Evolutionary conservation across 2,113 vertebrate species (phyloP).

Genomic region (Ceratotherium simum): DNA sequence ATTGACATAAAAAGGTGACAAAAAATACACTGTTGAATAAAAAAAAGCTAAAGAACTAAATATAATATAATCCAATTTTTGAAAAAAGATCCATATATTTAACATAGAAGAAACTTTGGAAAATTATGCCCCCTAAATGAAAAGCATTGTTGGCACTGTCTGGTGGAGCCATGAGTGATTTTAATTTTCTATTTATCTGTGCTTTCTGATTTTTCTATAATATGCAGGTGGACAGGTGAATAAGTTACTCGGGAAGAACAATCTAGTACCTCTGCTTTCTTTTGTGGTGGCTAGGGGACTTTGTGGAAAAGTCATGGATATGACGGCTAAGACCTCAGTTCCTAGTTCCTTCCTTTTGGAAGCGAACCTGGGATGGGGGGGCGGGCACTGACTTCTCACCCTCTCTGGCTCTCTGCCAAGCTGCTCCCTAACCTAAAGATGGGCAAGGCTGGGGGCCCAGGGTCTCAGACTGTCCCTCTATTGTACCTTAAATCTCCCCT

Average conservation of each 20-base stretch:
- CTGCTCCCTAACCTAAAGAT: not conserved
- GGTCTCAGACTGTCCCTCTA: not conserved
- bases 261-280: not conserved
- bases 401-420: not conserved
- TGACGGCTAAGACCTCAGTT: not conserved
- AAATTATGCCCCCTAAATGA: not conserved
- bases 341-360: not conserved
- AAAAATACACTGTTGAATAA: not conserved
- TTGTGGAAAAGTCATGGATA: not conserved
- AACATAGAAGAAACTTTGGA: not conserved
- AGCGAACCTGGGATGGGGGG: not conserved
- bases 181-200: not conserved
- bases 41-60: conserved; percentile 5
- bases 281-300: not conserved
- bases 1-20: not conserved
- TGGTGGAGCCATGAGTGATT: not conserved
- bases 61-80: not conserved
- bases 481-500: not conserved
- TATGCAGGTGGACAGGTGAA: not conserved
- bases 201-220: not conserved
- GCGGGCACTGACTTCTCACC: not conserved
- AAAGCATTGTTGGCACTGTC: not conserved
- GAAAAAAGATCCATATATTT: not conserved
- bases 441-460: not conserved
- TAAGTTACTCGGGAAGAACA: not conserved